phyloP scores from a whole-genome alignment of 2,888 invertebrate genomes.

The Leptinotarsa peninsularis region DNA sequence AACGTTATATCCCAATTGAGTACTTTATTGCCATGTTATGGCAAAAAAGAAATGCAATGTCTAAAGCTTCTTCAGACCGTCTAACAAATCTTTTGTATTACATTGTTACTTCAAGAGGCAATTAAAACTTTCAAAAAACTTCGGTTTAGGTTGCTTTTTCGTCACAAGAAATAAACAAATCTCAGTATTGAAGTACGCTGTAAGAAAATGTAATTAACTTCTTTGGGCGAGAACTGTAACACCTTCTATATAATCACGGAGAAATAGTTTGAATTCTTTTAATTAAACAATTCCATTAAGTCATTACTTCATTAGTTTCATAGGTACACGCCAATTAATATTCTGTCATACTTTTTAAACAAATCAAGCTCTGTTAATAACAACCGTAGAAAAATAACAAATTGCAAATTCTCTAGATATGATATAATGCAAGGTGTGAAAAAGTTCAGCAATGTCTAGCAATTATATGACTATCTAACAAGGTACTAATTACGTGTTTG shows the following conservation, averaged over 20 bases:
- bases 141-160: too few relatives aligned
- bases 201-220: neutral
- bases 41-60: too few relatives aligned
- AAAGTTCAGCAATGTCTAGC: slow-evolving; percentile 2
- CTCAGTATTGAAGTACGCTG: too few relatives aligned
- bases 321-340: neutral
- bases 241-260: neutral
- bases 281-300: neutral
- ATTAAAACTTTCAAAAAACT: too few relatives aligned
- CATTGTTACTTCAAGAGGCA: too few relatives aligned
- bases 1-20: too few relatives aligned
- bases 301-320: neutral
- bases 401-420: slow-evolving; percentile 11
- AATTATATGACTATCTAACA: slow-evolving; percentile 11
- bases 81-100: too few relatives aligned
- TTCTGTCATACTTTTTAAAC: neutral
- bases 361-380: slow-evolving; percentile 1
- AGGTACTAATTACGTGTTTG: slow-evolving; percentile 26
- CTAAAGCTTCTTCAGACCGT: too few relatives aligned
- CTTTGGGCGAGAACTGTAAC: too few relatives aligned
- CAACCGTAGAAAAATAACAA: neutral
- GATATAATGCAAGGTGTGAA: slow-evolving; percentile 16
- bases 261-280: neutral
- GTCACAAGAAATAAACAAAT: too few relatives aligned
- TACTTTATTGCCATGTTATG: too few relatives aligned